phyloP scores from a whole-genome alignment of 1,140 invertebrate genomes.

The Branchinecta lindahli region DNA sequence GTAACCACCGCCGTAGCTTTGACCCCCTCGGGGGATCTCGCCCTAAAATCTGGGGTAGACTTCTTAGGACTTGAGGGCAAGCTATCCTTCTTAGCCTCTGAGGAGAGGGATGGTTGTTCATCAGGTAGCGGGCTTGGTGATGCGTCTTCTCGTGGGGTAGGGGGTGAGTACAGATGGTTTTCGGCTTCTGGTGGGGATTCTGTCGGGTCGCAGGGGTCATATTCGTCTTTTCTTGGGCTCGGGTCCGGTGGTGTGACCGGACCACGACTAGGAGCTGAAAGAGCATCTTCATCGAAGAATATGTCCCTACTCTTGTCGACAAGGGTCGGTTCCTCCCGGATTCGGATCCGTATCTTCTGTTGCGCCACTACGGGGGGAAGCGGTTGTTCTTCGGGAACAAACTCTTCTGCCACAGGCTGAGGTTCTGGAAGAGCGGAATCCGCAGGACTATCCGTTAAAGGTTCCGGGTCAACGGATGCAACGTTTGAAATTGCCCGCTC shows the following conservation, averaged over 20 bases:
- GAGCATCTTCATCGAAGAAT: slow-evolving; percentile 21
- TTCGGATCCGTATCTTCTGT: neutral
- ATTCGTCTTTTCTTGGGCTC: slow-evolving; percentile 40
- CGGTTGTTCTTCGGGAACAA: neutral
- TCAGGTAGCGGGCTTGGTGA: neutral
- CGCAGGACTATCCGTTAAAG: slow-evolving; percentile 13
- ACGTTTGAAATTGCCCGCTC: slow-evolving; percentile 40
- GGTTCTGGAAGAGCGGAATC: slow-evolving; percentile 20
- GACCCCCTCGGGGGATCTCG: neutral
- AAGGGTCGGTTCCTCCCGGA: slow-evolving; percentile 13
- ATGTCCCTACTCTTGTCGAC: slow-evolving; percentile 21
- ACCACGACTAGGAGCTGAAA: slow-evolving; percentile 21
- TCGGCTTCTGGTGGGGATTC: slow-evolving; percentile 42
- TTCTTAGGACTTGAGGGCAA: slow-evolving; percentile 17
- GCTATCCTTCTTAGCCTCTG: neutral
- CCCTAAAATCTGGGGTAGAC: slow-evolving; percentile 19
- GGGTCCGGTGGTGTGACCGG: slow-evolving; percentile 22
- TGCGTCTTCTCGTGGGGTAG: neutral
- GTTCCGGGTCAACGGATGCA: slow-evolving; percentile 21
- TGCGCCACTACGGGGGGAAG: neutral
- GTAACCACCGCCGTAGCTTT: slow-evolving; percentile 1
- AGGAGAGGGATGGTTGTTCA: neutral
- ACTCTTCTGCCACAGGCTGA: neutral
- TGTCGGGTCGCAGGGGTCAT: slow-evolving; percentile 74
- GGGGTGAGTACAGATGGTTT: slow-evolving; percentile 18